Evolutionary conservation across 2,113 vertebrate species (phyloP), one percentile per base, ranked within the genome.

Genomic region (Chitala chitala): DNA sequence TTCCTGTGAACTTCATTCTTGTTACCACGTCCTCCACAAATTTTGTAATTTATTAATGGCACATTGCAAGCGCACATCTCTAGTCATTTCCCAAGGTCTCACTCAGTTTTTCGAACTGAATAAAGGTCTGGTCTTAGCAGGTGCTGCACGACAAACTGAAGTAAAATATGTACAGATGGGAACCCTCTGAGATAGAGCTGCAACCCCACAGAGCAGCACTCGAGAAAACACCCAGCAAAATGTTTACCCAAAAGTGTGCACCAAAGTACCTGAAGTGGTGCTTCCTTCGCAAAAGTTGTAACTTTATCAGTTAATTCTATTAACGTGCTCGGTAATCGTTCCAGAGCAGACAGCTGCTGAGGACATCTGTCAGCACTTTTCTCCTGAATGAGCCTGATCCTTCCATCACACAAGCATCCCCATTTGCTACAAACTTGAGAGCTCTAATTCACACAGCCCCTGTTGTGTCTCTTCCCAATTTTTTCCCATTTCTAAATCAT

Each of bases 351-450:
- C 70, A 46, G 53, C 70, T 72, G 70, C 33, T 24, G 51, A 46
- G 70, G 40, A 72, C 70, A 72, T 46, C 70, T 72, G 70, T 72
- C 53, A 42, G 8, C 70, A 46, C 38, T 72, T 17, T 36, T 31
- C 29, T 55, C 15, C 36, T 69, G 70, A 58, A 58, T 26, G 38
- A 55, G 36, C 33, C 24, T 40, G 40, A 6, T 72, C 70, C 24
- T 38, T 59, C 54, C 26, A 55, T 29, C 26, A 26, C 38, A 26
- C 36, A 72, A 59, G 70, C 13, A 17, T 54, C 33, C 55, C 69
- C 38, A 40, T 38, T 55, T 24, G 33, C 36, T 56, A 42, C 53
- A 36, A 26, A 58, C 29, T 26, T 56, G 20, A 42, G 17, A 20
- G 42, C 24, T 48, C 7, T 58, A 42, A 58, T 56, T 72, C 29